Evolutionary conservation across 2,113 vertebrate species (phyloP).

Genomic region (Sylvicapra grimmia): DNA sequence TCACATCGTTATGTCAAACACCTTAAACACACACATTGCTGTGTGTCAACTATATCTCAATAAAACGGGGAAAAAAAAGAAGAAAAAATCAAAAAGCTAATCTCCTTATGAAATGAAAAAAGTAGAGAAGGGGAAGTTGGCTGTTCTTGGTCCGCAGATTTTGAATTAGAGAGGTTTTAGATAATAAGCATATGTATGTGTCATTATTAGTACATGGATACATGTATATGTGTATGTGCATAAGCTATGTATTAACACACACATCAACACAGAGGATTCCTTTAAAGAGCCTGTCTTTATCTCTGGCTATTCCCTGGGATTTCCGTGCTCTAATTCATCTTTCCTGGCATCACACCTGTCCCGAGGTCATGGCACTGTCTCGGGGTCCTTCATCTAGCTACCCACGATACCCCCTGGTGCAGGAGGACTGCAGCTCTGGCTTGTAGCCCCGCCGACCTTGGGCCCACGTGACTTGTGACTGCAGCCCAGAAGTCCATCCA

Average conservation of each 20-base stretch:
- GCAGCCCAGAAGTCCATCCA: neutral
- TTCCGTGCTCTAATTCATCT: accelerated
- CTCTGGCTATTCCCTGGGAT: too few species aligned
- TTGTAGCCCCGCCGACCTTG: accelerated
- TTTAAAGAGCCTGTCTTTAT: neutral
- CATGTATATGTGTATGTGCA: accelerated
- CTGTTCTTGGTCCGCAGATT: neutral
- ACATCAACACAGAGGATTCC: accelerated
- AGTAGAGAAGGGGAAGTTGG: neutral
- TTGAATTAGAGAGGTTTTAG: neutral
- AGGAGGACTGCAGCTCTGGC: accelerated
- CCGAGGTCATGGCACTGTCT: too few species aligned
- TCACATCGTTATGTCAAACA: neutral
- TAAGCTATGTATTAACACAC: too few species aligned
- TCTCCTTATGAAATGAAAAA: neutral
- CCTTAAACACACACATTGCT: neutral
- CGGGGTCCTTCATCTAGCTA: accelerated
- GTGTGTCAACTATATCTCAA: neutral
- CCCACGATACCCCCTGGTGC: accelerated
- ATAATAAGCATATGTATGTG: neutral
- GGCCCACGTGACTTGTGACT: accelerated
- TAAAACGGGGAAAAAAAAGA: neutral
- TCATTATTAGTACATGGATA: neutral
- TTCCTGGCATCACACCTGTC: neutral
- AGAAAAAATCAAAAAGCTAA: neutral